phyloP scores from a whole-genome alignment of 2,113 vertebrate species.

The Semicossyphus pulcher region DNA sequence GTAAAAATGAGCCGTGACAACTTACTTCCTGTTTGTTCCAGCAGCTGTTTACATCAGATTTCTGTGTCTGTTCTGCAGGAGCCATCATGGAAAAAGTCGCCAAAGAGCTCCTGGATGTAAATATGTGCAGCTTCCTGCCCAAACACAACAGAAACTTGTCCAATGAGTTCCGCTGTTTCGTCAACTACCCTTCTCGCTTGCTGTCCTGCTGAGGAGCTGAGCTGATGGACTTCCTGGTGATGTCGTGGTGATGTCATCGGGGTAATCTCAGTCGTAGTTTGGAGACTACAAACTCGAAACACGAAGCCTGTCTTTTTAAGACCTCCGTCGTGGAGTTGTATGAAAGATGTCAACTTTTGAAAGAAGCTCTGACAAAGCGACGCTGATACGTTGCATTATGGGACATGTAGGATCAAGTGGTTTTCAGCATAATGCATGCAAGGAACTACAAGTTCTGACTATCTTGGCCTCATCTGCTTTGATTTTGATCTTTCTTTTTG shows the following conservation, averaged over 20 bases:
- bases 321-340: no score
- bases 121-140: slow-evolving; percentile 90
- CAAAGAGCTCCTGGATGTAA: slow-evolving; percentile 86
- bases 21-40: no score
- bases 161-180: slow-evolving; percentile 94
- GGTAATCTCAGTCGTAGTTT: no score
- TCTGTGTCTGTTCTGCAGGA: slow-evolving; percentile 80
- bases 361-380: no score
- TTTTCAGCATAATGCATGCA: background rate
- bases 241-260: background rate
- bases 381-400: background rate
- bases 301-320: no score
- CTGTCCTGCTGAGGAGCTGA: slow-evolving; percentile 62
- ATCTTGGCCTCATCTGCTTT: background rate
- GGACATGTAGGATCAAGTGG: background rate
- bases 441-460: no score
- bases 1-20: no score
- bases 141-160: slow-evolving; percentile 90
- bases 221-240: background rate
- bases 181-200: slow-evolving; percentile 90
- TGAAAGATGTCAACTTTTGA: no score
- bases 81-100: slow-evolving; percentile 91
- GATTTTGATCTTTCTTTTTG: background rate
- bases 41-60: background rate
- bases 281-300: background rate